Conservation (phyloP, 2,797 vertebrate species). For the Percopsis omiscomaycus region DNA sequence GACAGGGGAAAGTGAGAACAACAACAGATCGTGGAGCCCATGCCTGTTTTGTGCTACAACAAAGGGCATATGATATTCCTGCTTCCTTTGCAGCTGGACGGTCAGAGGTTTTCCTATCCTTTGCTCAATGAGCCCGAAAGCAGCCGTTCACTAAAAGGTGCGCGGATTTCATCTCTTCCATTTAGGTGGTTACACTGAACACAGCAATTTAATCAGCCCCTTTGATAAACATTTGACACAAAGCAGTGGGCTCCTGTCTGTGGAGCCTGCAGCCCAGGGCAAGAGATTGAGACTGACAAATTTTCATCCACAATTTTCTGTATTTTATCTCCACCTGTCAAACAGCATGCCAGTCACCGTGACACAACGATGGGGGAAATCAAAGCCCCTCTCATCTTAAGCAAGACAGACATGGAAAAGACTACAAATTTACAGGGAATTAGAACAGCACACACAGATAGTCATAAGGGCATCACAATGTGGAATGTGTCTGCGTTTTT, state of each 20-base stretch:
- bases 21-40: conserved; percentile 67
- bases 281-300: conserved; percentile 75
- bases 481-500: background rate
- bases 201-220: conserved; percentile 79
- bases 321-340: conserved; percentile 79
- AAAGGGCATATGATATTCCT: conserved; percentile 74
- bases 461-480: conserved; percentile 21
- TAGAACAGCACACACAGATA: conserved; percentile 30
- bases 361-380: conserved; percentile 77
- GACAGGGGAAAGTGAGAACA: conserved; percentile 77
- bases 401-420: conserved; percentile 54
- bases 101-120: conserved; percentile 64
- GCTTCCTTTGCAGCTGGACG: conserved; percentile 57
- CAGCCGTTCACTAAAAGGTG: conserved; percentile 32
- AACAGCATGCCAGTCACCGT: conserved; percentile 77
- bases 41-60: conserved; percentile 68
- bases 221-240: conserved; percentile 85
- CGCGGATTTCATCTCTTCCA: conserved; percentile 48
- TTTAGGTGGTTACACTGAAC: conserved; percentile 67
- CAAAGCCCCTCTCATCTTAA: conserved; percentile 77
- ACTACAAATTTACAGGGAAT: conserved; percentile 58
- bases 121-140: conserved; percentile 38
- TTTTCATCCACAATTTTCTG: conserved; percentile 79
- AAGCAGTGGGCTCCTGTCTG: conserved; percentile 78
- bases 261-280: conserved; percentile 79